These are phyloP conservation scores for Tinea semifulvella DNA, from an alignment of 2,888 invertebrate genomes.

Conservation along the genomic window DNA sequence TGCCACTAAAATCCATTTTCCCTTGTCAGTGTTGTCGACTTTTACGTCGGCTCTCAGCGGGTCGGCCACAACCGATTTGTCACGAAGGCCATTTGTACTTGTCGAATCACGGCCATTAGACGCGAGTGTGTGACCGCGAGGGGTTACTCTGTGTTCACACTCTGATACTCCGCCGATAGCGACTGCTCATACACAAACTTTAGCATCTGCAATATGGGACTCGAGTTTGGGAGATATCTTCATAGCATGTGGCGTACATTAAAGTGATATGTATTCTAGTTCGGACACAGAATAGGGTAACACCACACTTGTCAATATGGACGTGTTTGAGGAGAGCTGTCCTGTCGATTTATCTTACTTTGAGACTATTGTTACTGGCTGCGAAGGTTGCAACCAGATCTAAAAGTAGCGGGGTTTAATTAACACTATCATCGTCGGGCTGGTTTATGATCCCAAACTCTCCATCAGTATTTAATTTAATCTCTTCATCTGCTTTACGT, in stretches of 20 bases:
- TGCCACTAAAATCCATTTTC: slow-evolving; percentile 38
- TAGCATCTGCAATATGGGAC: slow-evolving; percentile 18
- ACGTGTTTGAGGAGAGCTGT: slow-evolving; percentile 51
- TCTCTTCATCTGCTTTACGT: background rate
- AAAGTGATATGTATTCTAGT: slow-evolving; percentile 26
- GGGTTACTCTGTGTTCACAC: slow-evolving; percentile 48
- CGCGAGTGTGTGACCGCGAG: slow-evolving; percentile 62
- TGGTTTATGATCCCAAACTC: background rate
- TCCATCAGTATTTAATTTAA: background rate
- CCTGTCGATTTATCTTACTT: slow-evolving; percentile 62
- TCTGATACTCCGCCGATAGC: slow-evolving; percentile 33
- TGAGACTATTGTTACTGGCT: slow-evolving; percentile 54
- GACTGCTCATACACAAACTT: slow-evolving; percentile 20
- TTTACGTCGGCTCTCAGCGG: slow-evolving; percentile 40
- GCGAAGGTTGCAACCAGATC: slow-evolving; percentile 50
- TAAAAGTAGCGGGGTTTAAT: slow-evolving; percentile 49
- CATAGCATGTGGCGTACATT: slow-evolving; percentile 24
- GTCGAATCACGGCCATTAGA: slow-evolving; percentile 68
- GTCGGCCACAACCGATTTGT: slow-evolving; percentile 64
- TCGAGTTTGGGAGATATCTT: slow-evolving; percentile 9
- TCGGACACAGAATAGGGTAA: slow-evolving; percentile 33
- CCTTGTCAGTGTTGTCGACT: slow-evolving; percentile 45
- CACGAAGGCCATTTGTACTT: slow-evolving; percentile 66
- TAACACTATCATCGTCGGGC: slow-evolving; percentile 29
- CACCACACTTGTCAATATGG: slow-evolving; percentile 51